Percentiles rank a stretch among this genome's conserved stretches.
These are phyloP conservation scores for Python bivittatus DNA, from an alignment of 2,113 vertebrate species.

Conservation along the genomic window DNA sequence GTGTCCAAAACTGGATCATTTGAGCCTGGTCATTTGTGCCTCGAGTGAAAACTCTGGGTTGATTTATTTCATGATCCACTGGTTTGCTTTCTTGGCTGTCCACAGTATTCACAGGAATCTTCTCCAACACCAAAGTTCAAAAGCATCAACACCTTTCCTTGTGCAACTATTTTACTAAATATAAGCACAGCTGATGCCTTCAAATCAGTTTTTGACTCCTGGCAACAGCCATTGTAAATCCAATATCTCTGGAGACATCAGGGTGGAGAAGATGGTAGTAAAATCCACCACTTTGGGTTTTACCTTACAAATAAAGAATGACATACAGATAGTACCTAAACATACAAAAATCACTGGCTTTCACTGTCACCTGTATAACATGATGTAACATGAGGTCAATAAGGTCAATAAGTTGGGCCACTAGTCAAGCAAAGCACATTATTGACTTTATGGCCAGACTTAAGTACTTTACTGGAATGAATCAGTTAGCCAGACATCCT, in stretches of 20 bases:
- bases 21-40: too few species aligned
- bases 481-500: not conserved
- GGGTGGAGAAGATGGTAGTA: not conserved
- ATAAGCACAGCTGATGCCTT: not conserved
- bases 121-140: not conserved
- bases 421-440: not conserved
- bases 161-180: not conserved
- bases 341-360: not conserved
- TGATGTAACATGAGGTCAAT: not conserved
- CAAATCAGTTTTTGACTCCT: not conserved
- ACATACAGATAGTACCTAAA: not conserved
- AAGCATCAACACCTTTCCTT: not conserved
- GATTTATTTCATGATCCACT: not conserved
- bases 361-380: not conserved
- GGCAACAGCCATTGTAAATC: not conserved
- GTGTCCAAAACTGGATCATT: too few species aligned
- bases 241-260: not conserved
- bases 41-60: not conserved
- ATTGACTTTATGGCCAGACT: not conserved
- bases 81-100: not conserved
- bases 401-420: not conserved
- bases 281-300: not conserved
- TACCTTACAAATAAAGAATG: not conserved
- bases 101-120: not conserved
- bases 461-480: slow-evolving; percentile 42